phyloP scores from a whole-genome alignment of 2,888 invertebrate species.

The Exocentrus adspersus region DNA sequence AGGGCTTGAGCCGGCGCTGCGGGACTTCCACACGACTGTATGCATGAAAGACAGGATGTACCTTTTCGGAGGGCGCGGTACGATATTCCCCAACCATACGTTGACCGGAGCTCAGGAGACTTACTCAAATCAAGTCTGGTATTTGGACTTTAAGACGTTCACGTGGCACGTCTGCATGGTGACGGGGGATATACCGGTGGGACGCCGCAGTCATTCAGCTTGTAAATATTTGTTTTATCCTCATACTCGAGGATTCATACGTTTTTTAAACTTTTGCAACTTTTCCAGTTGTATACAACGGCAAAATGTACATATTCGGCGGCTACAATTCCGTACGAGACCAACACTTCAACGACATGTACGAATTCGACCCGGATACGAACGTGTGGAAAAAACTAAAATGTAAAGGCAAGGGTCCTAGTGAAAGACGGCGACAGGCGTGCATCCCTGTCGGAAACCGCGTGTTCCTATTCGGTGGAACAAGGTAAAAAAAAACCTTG shows the following conservation, averaged over 20 bases:
- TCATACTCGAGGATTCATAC: neutral
- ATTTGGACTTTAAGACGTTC: conserved; percentile 76
- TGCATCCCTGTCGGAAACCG: conserved; percentile 78
- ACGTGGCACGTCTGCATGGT: conserved; percentile 75
- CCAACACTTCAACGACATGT: conserved; percentile 86
- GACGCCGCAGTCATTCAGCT: conserved; percentile 90
- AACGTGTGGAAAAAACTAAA: conserved; percentile 72
- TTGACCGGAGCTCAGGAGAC: conserved; percentile 75
- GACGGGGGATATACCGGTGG: conserved; percentile 76
- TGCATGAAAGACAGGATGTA: conserved; percentile 83
- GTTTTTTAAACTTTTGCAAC: conserved; percentile 12
- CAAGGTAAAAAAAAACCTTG: conserved; percentile 70
- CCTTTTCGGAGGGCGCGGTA: conserved; percentile 87
- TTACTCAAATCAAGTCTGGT: conserved; percentile 81
- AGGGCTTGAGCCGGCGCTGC: conserved; percentile 65
- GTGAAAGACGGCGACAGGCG: conserved; percentile 79
- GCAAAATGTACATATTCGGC: conserved; percentile 87
- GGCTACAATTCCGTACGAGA: conserved; percentile 84
- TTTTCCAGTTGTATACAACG: conserved; percentile 79
- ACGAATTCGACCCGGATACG: conserved; percentile 73
- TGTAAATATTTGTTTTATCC: conserved; percentile 69
- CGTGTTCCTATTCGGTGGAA: conserved; percentile 90
- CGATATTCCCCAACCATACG: conserved; percentile 61
- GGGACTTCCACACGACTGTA: conserved; percentile 91
- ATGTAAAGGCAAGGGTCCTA: conserved; percentile 70